Evolutionary conservation across 2,113 vertebrate species (phyloP), one percentile per base, ranked within the genome.

Genomic region (Amblyopsis rosae): DNA sequence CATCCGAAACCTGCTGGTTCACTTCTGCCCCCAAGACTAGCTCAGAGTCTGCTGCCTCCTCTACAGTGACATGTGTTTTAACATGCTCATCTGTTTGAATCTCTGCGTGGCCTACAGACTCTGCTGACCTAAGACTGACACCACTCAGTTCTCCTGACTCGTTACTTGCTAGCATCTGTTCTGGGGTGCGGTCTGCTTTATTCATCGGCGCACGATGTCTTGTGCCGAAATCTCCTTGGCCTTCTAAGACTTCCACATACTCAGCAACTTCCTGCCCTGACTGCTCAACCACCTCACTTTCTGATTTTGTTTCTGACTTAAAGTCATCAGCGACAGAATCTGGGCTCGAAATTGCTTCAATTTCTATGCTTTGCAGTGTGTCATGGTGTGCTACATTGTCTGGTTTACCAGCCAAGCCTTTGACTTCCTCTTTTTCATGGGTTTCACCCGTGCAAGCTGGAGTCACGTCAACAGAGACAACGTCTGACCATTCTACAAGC

Each of bases 41-140:
- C 35, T 58, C 53, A 41, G 66, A 72, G 67, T 79, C 70, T 0
- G 67, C 72, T 49, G 81, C 59, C 47, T 75, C 59, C 32, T 81
- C 35, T 0, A 77, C 73, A 55, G 66, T 59, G 4, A 82, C 65
- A 57, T 82, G 66, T 60, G 69, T 50, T 79, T 80, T 81, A 50
- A 83, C 72, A 65, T 73, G 80, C 13, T 81, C 59, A 10, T 83
- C 75, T 50, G 60, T 74, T 59, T 71, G 80, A 60, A 49, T 69
- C 51, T 71, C 70, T 69, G 70, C 17, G 61, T 56, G 62, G 12
- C 41, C 49, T 53, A 50, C 54, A 46, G 57, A 50, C 15, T 60
- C 55, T 9, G 45, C 1, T 54, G 53, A 62, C 62, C n/a, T 16
- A 32, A 19, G 1, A 35, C 16, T 71, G 41, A 63, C 45, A 3